phyloP scores from a whole-genome alignment of 2,888 invertebrate species.

The Acrocera orbiculus region DNA sequence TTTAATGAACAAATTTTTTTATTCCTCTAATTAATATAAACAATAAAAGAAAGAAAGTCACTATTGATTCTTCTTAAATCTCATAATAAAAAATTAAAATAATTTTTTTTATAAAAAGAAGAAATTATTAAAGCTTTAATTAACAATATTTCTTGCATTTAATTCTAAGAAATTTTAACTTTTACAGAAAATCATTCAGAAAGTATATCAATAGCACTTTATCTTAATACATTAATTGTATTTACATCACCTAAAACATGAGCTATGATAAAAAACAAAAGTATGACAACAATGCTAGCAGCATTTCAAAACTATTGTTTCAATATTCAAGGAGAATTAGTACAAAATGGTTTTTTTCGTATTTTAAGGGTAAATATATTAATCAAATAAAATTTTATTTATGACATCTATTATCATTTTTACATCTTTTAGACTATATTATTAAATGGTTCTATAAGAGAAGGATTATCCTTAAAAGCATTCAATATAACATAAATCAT shows the following conservation, averaged over 20 bases:
- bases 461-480: constrained; percentile 70
- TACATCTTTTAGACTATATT: constrained; percentile 46
- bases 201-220: constrained; percentile 65
- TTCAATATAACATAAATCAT: neutral
- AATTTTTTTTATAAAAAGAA: no score
- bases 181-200: constrained; percentile 55
- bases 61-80: no score
- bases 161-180: neutral
- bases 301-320: constrained; percentile 84
- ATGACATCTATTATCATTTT: neutral
- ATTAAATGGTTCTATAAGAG: constrained; percentile 64
- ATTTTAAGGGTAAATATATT: constrained; percentile 45
- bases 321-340: constrained; percentile 79
- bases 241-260: constrained; percentile 83
- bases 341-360: constrained; percentile 68
- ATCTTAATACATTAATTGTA: constrained; percentile 75
- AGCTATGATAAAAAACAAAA: constrained; percentile 62
- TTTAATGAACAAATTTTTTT: no score
- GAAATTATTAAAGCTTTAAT: no score
- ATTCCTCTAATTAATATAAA: no score
- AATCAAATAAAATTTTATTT: neutral
- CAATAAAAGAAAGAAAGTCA: no score
- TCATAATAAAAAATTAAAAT: no score
- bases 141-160: neutral
- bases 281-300: constrained; percentile 60